These are phyloP conservation scores for Eurytoma adleriae DNA, from an alignment of 2,888 invertebrate genomes.

Conservation along the genomic window DNA sequence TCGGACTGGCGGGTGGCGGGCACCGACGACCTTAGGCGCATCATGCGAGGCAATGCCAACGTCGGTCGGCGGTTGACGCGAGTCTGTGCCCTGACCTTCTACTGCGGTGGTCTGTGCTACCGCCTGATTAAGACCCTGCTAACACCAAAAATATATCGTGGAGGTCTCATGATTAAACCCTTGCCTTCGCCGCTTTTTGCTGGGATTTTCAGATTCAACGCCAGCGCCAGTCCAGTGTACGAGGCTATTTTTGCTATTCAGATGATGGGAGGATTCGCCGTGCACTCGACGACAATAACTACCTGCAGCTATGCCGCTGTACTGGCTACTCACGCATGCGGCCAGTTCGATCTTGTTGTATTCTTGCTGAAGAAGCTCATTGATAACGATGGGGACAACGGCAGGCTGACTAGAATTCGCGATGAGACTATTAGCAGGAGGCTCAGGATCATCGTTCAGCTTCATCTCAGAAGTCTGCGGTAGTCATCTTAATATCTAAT, in stretches of 20 bases:
- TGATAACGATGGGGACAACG: slow-evolving; percentile 52
- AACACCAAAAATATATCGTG: slow-evolving; percentile 24
- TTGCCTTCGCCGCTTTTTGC: slow-evolving; percentile 60
- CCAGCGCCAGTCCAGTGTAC: slow-evolving; percentile 59
- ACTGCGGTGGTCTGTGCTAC: slow-evolving; percentile 62
- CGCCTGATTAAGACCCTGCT: slow-evolving; percentile 61
- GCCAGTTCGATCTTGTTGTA: slow-evolving; percentile 59
- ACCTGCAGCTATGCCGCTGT: slow-evolving; percentile 61
- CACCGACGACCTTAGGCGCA: slow-evolving; percentile 35
- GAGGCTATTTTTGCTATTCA: slow-evolving; percentile 61
- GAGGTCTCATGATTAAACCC: slow-evolving; percentile 56
- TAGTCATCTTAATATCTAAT: neutral
- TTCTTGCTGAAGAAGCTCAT: slow-evolving; percentile 54
- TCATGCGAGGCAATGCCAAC: slow-evolving; percentile 60
- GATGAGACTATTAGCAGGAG: neutral
- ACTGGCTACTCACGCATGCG: slow-evolving; percentile 62
- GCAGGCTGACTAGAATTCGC: neutral
- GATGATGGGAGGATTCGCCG: slow-evolving; percentile 60
- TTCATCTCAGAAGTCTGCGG: slow-evolving; percentile 31
- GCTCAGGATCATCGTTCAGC: slow-evolving; percentile 18
- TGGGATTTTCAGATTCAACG: slow-evolving; percentile 52
- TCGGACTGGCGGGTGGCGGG: slow-evolving; percentile 50
- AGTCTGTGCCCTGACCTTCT: slow-evolving; percentile 61
- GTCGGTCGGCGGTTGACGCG: slow-evolving; percentile 58
- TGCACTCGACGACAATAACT: slow-evolving; percentile 60